Conservation (phyloP, 2,113 vertebrate species). For the Mobula hypostoma region DNA sequence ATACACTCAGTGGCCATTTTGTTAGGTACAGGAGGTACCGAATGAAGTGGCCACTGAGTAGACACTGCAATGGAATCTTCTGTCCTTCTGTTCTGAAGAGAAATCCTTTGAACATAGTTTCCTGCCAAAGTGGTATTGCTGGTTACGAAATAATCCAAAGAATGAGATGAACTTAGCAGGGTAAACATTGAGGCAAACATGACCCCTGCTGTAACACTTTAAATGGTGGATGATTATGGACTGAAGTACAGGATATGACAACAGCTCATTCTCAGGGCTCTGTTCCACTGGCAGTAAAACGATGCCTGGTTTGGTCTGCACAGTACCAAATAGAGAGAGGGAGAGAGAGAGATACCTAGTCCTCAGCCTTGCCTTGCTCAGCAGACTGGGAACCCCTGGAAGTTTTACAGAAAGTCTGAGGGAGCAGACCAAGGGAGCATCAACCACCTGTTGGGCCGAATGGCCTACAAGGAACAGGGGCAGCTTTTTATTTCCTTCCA, state of each 20-base stretch:
- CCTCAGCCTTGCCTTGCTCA: neutral
- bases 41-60: too few relatives aligned
- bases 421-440: too few relatives aligned
- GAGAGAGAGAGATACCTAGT: neutral
- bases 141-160: neutral
- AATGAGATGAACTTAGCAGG: neutral
- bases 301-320: neutral
- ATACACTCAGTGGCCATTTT: too few relatives aligned
- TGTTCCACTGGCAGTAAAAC: neutral
- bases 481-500: too few relatives aligned
- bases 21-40: too few relatives aligned
- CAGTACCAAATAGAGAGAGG: neutral
- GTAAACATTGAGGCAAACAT: neutral
- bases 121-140: neutral
- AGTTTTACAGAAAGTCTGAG: too few relatives aligned
- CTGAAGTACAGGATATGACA: neutral
- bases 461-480: too few relatives aligned
- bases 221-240: neutral
- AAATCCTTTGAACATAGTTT: neutral
- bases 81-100: neutral
- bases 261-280: neutral
- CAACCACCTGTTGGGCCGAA: too few relatives aligned
- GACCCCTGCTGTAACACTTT: neutral
- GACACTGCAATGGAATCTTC: too few relatives aligned
- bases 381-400: too few relatives aligned